These are phyloP conservation scores for Syngnathus acus DNA, from an alignment of 2,797 vertebrate species.

Conservation along the genomic window DNA sequence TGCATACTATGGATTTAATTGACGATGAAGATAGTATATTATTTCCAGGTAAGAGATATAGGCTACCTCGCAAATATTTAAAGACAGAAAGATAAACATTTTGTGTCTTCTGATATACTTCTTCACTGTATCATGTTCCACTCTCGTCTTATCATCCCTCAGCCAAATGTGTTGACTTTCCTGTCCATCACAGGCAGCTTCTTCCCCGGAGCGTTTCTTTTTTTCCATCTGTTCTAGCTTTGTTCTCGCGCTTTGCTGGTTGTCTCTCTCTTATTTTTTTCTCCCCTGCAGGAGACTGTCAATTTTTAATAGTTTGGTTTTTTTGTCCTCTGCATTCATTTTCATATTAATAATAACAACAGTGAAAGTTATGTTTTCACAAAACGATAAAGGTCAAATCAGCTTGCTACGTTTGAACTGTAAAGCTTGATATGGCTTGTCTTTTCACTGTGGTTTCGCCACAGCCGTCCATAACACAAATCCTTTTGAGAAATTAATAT, in stretches of 20 bases:
- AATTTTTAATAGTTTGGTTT: neutral
- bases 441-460: neutral
- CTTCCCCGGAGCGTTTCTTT: conserved; percentile 31
- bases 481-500: too few species aligned
- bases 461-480: too few species aligned
- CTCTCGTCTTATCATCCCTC: conserved; percentile 22
- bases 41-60: neutral
- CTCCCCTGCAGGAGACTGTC: neutral
- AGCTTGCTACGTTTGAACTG: neutral
- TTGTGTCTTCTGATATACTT: neutral
- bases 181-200: conserved; percentile 33
- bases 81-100: neutral
- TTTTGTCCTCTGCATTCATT: neutral
- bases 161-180: conserved; percentile 30
- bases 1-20: too few species aligned
- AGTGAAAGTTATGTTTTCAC: neutral
- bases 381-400: neutral
- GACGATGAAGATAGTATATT: neutral
- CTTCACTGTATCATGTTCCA: conserved; percentile 20
- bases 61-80: neutral
- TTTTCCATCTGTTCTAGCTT: conserved; percentile 32
- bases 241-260: conserved; percentile 15
- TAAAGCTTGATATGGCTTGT: neutral
- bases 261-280: conserved; percentile 6
- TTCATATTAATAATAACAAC: neutral